These are phyloP conservation scores for Ciona savignyi DNA, from an alignment of 23 tunicate species.

Conservation along the genomic window DNA sequence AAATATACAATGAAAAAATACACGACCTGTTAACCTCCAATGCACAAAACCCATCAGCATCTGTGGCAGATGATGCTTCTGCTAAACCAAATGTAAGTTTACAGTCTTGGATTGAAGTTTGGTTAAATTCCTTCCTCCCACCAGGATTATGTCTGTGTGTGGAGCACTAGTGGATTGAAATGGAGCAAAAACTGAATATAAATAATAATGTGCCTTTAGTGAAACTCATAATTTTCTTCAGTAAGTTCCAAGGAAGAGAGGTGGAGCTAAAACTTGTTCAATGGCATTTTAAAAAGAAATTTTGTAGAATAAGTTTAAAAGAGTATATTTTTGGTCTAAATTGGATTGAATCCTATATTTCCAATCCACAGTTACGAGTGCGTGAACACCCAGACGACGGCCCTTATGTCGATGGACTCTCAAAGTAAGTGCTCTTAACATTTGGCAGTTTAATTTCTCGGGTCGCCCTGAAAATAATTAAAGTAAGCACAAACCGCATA, in stretches of 20 bases:
- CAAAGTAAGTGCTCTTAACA: constrained; percentile 41
- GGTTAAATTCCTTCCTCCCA: no score
- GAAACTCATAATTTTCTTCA: no score
- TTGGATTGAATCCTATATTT: background rate
- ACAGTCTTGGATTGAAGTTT: no score
- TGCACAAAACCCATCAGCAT: background rate
- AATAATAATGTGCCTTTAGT: no score
- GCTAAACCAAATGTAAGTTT: background rate
- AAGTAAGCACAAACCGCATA: background rate
- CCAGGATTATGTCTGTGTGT: no score
- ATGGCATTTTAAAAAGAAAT: background rate
- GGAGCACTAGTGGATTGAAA: no score
- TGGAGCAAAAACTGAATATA: no score
- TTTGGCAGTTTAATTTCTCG: no score
- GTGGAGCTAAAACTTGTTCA: no score
- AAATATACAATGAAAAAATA: constrained; percentile 87
- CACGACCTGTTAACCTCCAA: constrained; percentile 61
- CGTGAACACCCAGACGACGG: constrained; percentile 81
- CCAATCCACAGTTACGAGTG: constrained; percentile 48
- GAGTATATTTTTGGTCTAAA: background rate
- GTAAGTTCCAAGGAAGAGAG: no score
- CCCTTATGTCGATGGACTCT: constrained; percentile 83
- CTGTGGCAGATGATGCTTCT: background rate
- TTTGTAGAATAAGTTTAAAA: background rate
- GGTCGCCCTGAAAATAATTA: background rate